Evolutionary conservation across 1,140 invertebrate species (phyloP), one percentile per base, ranked within the genome.

Genomic region (Halyomorpha halys): DNA sequence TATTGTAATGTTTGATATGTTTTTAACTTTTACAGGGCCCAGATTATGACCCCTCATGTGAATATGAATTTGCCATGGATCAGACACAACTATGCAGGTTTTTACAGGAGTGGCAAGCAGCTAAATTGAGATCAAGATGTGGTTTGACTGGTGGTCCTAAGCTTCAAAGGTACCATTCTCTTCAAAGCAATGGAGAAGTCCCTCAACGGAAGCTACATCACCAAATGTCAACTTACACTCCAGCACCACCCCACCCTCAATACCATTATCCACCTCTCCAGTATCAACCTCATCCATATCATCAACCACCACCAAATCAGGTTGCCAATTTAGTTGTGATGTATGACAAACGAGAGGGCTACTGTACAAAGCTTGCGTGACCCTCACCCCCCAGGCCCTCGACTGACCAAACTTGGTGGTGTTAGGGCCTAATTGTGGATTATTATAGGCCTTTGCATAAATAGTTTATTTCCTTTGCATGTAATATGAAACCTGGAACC

Each of bases 281-380:
- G 16, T 44, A 47, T 11, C 19, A 16, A 23, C 61, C 18, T 5
- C 45, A 59, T 18, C 63, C 34, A 19, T 21, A 30, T n/a, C n/a
- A n/a, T n/a, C 64, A 59, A 18, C 60, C 39, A 16, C 63, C 59
- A 8, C 59, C 34, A 13, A 65, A 65, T 63, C 62, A 62, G 44
- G 39, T 67, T 27, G 59, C 56, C 54, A 69, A 68, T 51, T 68
- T 65, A 14, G 69, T 70, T 13, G 68, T 70, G 1, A 67, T 65
- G 66, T 69, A 69, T 56, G 68, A 70, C 62, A 67, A 61, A 45
- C n/a, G 65, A 16, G 68, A 65, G 0, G 63, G 65, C n/a, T 69
- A 68, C 44, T 68, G 69, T 56, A 70, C 68, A n/a, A 66, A 70
- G 44, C 62, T 70, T 15, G 69, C 68, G 64, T 70, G 69, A 70